Evolutionary conservation across 2,888 invertebrate species (phyloP).

Genomic region (Gastracanthus pulcherrimus): DNA sequence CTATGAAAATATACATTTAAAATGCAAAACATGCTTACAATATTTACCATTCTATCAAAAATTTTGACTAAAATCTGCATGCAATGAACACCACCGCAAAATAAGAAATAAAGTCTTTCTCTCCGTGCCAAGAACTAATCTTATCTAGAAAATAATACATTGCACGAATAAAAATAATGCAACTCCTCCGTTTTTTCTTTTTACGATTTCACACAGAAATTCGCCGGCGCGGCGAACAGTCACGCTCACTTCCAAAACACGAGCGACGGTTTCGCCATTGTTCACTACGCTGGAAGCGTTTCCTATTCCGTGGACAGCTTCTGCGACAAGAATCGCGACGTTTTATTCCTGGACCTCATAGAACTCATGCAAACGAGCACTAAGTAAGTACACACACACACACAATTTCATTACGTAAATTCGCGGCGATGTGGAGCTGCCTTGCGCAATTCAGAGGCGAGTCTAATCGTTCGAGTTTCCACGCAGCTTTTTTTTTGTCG

Average conservation of each 20-base stretch:
- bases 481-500: not conserved
- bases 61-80: too few relatives aligned
- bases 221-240: slow-evolving; percentile 77
- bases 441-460: not conserved
- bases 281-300: slow-evolving; percentile 85
- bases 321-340: slow-evolving; percentile 85
- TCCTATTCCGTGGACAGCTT: slow-evolving; percentile 83
- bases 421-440: not conserved
- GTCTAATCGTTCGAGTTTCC: slow-evolving; percentile 4
- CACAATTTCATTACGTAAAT: slow-evolving; percentile 1
- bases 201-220: slow-evolving; percentile 77
- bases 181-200: not conserved
- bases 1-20: too few relatives aligned
- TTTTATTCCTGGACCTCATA: slow-evolving; percentile 83
- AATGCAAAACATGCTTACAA: too few relatives aligned
- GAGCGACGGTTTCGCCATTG: slow-evolving; percentile 81
- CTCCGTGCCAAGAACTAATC: not conserved
- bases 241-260: slow-evolving; percentile 81
- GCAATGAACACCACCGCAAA: too few relatives aligned
- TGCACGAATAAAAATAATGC: not conserved
- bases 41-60: too few relatives aligned
- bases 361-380: slow-evolving; percentile 83
- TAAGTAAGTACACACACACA: slow-evolving; percentile 76
- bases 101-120: too few relatives aligned
- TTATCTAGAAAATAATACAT: not conserved